Conservation (phyloP, 1,140 invertebrate species). For the Oryzaephilus surinamensis region DNA sequence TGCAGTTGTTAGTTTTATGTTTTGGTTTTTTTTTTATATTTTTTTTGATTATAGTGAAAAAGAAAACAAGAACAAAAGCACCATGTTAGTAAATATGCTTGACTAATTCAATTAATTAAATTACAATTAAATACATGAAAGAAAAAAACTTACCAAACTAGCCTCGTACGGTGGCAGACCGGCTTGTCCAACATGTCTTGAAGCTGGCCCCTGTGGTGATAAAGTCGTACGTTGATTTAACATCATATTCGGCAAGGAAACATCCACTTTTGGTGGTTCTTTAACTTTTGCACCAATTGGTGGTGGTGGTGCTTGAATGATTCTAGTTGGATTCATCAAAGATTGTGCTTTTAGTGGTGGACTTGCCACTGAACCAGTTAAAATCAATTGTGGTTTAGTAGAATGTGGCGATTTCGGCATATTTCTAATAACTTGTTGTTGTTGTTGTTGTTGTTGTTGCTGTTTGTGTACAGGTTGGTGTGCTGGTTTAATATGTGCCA, state of each 20-base stretch:
- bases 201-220: conserved; percentile 45
- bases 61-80: no score
- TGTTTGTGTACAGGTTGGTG: conserved; percentile 8
- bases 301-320: conserved; percentile 11
- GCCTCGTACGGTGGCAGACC: conserved; percentile 50
- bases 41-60: background rate
- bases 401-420: conserved; percentile 19
- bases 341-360: conserved; percentile 44
- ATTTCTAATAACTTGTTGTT: conserved; percentile 13
- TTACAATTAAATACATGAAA: background rate
- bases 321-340: conserved; percentile 1
- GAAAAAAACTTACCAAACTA: conserved; percentile 52
- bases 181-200: conserved; percentile 42
- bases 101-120: no score
- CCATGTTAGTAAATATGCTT: conserved; percentile 26
- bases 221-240: conserved; percentile 43
- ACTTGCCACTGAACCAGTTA: conserved; percentile 45
- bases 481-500: conserved; percentile 18
- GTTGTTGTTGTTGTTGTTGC: conserved; percentile 13
- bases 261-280: conserved; percentile 46
- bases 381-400: conserved; percentile 36
- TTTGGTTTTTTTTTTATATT: background rate
- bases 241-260: conserved; percentile 40
- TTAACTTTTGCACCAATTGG: conserved; percentile 30
- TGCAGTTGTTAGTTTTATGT: conserved; percentile 23